Conservation (phyloP, 2,888 invertebrate species). For the Hypomecis atomaria region DNA sequence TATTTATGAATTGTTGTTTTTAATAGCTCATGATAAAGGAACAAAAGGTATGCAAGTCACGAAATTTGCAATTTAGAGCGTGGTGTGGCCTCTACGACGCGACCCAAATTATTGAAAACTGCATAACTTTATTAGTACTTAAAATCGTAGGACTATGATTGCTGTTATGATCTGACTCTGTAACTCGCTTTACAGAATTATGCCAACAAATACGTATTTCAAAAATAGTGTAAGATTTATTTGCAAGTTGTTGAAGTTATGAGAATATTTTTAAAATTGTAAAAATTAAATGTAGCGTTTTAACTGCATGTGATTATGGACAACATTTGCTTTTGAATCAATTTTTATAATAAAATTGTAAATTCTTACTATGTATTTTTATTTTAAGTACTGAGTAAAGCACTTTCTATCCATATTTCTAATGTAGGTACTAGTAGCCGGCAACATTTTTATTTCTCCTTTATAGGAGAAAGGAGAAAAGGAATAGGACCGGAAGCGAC, state of each 20-base stretch:
- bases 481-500: too few species aligned
- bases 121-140: slow-evolving; percentile 19
- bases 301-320: slow-evolving; percentile 77
- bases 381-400: slow-evolving; percentile 2
- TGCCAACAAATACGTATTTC: slow-evolving; percentile 10
- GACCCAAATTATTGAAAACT: slow-evolving; percentile 6
- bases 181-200: slow-evolving; percentile 7
- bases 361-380: slow-evolving; percentile 61
- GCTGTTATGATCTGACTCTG: slow-evolving; percentile 17
- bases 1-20: slow-evolving; percentile 7
- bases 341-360: slow-evolving; percentile 71
- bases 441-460: too few species aligned
- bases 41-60: background rate
- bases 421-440: too few species aligned
- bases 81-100: slow-evolving; percentile 3
- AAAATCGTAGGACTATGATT: slow-evolving; percentile 17
- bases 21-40: background rate
- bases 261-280: slow-evolving; percentile 48
- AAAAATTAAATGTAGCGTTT: slow-evolving; percentile 66
- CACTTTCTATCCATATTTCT: too few species aligned
- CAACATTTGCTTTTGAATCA: slow-evolving; percentile 81
- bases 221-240: slow-evolving; percentile 41
- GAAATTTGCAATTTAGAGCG: background rate
- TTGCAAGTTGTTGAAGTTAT: slow-evolving; percentile 40
- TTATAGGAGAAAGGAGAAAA: too few species aligned